These are phyloP conservation scores for Kryphioiulus occultus DNA, from an alignment of 2,888 invertebrate species.

Conservation along the genomic window DNA sequence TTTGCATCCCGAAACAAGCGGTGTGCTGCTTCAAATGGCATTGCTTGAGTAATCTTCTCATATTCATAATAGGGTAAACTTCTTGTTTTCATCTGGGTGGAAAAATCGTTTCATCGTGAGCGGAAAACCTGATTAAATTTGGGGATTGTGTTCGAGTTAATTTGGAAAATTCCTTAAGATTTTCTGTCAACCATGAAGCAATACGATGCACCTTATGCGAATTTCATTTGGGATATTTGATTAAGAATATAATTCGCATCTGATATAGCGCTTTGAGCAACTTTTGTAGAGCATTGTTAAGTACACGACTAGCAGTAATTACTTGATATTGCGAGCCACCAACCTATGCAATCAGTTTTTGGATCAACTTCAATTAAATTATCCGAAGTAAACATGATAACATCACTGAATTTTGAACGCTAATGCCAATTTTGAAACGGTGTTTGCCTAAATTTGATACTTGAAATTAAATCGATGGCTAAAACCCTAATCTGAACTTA, in stretches of 20 bases:
- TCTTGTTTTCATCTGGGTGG: background rate
- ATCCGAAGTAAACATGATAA: no score
- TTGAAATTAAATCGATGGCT: no score
- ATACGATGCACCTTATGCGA: background rate
- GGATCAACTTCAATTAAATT: no score
- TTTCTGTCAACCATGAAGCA: background rate
- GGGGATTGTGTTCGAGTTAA: background rate
- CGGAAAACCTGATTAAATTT: background rate
- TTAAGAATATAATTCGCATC: background rate
- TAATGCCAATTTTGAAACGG: no score
- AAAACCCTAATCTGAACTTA: no score
- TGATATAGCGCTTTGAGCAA: background rate
- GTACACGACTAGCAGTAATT: no score
- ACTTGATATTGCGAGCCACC: no score
- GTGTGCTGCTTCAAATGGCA: background rate
- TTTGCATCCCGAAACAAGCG: background rate
- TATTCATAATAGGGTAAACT: background rate
- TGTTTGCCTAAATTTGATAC: no score
- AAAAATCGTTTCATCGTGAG: background rate
- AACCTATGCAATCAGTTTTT: no score
- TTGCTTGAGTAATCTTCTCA: background rate
- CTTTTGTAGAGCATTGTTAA: background rate
- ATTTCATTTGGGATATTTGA: background rate
- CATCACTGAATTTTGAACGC: no score
- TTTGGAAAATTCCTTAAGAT: background rate